A percentile compares a stretch with the other conserved stretches of the same genome.
phyloP scores from a whole-genome alignment of 2,888 invertebrate genomes.

The Seira ritae region DNA sequence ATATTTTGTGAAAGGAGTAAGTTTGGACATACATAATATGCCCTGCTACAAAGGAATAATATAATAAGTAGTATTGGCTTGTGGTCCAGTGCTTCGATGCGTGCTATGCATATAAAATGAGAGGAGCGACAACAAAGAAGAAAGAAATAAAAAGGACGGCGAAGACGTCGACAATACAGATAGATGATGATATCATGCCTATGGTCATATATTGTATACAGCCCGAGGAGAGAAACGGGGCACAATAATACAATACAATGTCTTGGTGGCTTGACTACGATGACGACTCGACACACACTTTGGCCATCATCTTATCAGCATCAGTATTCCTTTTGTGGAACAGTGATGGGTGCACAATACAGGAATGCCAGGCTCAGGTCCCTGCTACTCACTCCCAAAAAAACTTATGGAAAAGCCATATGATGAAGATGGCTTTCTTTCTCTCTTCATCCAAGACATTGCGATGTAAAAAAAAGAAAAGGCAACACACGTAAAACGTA shows the following conservation, averaged over 20 bases:
- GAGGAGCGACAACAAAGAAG: conserved; percentile 48
- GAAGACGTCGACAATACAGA: background rate
- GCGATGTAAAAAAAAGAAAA: background rate
- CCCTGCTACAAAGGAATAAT: background rate
- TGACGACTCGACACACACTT: conserved; percentile 34
- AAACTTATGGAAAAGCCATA: conserved; percentile 22
- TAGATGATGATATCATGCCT: conserved; percentile 48
- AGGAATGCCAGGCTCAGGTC: background rate
- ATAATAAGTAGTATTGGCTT: background rate
- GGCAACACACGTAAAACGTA: conserved; percentile 8
- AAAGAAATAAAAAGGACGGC: conserved; percentile 37
- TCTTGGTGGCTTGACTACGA: conserved; percentile 40
- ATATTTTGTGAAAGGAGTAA: background rate
- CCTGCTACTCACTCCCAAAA: background rate
- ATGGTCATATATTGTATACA: conserved; percentile 45
- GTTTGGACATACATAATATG: background rate
- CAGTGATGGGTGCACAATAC: conserved; percentile 4
- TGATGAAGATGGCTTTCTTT: conserved; percentile 36
- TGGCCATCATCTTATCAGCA: conserved; percentile 28
- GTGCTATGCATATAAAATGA: conserved; percentile 61
- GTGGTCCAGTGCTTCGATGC: conserved; percentile 33
- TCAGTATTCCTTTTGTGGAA: conserved; percentile 3
- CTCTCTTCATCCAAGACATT: background rate
- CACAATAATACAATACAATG: conserved; percentile 28
- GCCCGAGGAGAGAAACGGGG: conserved; percentile 20